A percentile compares a stretch with the other conserved stretches of the same genome.
Evolutionary conservation across 2,797 vertebrate species (phyloP).

Genomic region (Peromyscus melanophrys): DNA sequence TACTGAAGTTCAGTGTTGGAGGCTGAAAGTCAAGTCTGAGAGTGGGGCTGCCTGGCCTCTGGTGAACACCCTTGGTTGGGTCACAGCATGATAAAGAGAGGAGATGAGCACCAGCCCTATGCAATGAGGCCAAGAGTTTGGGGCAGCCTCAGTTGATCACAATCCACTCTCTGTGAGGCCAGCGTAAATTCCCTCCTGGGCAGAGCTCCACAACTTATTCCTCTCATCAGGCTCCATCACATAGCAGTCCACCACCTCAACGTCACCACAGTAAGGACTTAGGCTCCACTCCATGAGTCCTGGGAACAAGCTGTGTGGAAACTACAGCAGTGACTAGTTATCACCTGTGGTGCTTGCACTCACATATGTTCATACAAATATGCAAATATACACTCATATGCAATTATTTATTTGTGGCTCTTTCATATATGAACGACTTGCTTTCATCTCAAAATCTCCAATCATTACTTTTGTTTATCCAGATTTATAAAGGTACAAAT

Average conservation of each 20-base stretch:
- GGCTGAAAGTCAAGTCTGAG: not conserved
- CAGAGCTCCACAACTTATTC: too few relatives aligned
- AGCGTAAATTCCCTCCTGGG: not conserved
- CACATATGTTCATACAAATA: not conserved
- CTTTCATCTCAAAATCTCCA: not conserved
- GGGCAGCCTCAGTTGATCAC: not conserved
- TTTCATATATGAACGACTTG: not conserved
- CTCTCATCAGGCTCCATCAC: not conserved
- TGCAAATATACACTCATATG: not conserved
- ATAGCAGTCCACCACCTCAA: not conserved
- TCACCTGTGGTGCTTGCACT: not conserved
- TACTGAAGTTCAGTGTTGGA: not conserved
- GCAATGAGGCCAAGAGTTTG: too few relatives aligned
- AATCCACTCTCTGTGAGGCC: accelerated
- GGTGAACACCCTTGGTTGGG: not conserved
- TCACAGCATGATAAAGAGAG: not conserved
- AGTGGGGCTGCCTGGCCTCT: not conserved
- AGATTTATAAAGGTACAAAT: not conserved
- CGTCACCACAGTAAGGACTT: not conserved
- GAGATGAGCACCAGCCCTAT: not conserved
- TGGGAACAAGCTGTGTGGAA: not conserved
- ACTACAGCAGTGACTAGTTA: not conserved
- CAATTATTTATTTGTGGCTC: not conserved
- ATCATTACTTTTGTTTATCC: not conserved
- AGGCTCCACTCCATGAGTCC: not conserved